A percentile compares a stretch with the other conserved stretches of the same genome.
Evolutionary conservation across 2,797 vertebrate genomes (phyloP).

Genomic region (Strix occidentalis): DNA sequence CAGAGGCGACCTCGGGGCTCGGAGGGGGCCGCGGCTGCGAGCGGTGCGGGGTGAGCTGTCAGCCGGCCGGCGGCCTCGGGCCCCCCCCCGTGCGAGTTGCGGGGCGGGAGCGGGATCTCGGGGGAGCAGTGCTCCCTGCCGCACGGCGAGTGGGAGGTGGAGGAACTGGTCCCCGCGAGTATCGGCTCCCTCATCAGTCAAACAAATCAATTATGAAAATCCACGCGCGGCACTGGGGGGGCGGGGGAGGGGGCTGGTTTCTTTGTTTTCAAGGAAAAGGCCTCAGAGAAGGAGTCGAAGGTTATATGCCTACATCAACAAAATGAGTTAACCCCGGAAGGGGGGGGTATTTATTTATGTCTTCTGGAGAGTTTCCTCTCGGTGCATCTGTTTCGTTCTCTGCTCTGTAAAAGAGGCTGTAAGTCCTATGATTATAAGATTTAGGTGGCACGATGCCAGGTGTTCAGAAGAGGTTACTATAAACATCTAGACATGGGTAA

Average conservation of each 20-base stretch:
- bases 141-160: not conserved
- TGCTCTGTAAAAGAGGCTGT: fast-evolving
- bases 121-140: not conserved
- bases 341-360: not conserved
- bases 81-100: not conserved
- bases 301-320: not conserved
- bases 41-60: not conserved
- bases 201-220: not conserved
- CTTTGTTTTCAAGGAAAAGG: conserved; percentile 44
- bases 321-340: not conserved
- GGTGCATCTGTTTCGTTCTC: not conserved
- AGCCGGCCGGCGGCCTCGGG: not conserved
- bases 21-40: not conserved
- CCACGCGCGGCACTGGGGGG: not conserved
- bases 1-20: not conserved
- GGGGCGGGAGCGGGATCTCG: not conserved
- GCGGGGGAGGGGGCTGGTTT: not conserved
- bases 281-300: not conserved
- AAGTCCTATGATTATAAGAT: not conserved
- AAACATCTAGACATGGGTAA: not conserved
- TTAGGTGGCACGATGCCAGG: not conserved
- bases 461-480: not conserved
- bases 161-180: not conserved
- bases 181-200: not conserved
- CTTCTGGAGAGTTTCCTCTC: not conserved